phyloP scores from a whole-genome alignment of 1,140 invertebrate species.

The Drosophila murphyi region DNA sequence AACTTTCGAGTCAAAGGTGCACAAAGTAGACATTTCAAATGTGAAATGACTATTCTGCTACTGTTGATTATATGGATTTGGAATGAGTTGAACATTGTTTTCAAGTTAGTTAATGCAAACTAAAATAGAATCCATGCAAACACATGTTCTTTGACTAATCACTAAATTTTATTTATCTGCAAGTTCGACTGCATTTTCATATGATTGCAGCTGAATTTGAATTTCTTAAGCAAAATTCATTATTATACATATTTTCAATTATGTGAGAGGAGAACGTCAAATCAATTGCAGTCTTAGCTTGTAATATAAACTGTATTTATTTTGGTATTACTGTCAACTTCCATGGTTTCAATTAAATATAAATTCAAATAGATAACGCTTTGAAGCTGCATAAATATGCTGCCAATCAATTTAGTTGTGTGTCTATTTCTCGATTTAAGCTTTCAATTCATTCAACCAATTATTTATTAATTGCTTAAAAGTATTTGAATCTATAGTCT shows the following conservation, averaged over 20 bases:
- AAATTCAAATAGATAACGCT: slow-evolving; percentile 1
- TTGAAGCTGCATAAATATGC: background rate
- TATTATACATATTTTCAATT: too few species aligned
- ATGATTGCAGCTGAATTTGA: background rate
- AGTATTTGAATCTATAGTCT: background rate
- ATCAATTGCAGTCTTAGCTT: background rate
- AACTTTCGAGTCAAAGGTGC: background rate
- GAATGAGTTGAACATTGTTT: too few species aligned
- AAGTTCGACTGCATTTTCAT: too few species aligned
- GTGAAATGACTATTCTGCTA: background rate
- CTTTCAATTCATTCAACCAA: background rate
- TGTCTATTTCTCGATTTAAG: too few species aligned
- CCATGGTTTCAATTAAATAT: slow-evolving; percentile 6
- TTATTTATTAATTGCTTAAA: background rate
- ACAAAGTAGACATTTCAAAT: slow-evolving; percentile 22
- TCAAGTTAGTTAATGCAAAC: too few species aligned
- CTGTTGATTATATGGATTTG: too few species aligned
- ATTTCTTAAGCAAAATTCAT: too few species aligned
- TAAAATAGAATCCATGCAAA: background rate
- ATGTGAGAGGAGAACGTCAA: too few species aligned
- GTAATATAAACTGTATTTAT: background rate
- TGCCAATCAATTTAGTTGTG: background rate
- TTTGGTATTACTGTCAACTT: background rate
- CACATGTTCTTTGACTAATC: too few species aligned
- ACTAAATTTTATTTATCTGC: too few species aligned